phyloP scores from a whole-genome alignment of 2,888 invertebrate species.

The Diaprepes abbreviatus region DNA sequence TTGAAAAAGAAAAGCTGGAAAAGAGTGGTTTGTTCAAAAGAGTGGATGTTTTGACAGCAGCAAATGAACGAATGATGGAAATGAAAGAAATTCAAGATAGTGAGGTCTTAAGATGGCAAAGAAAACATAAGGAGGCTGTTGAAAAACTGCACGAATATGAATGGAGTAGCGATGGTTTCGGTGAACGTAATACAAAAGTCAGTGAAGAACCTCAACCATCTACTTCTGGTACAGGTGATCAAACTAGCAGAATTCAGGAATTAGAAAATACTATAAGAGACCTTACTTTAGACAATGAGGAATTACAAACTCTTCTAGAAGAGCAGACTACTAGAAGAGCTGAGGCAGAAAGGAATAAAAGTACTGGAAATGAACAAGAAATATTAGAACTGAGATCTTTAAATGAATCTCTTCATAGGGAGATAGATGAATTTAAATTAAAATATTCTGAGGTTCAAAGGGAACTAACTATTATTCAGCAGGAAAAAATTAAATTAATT shows the following conservation, averaged over 20 bases:
- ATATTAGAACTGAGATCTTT: conserved; percentile 19
- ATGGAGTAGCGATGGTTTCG: conserved; percentile 66
- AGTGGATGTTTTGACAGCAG: conserved; percentile 80
- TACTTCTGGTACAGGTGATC: neutral
- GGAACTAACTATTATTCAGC: neutral
- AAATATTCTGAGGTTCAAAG: neutral
- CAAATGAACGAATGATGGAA: conserved; percentile 83
- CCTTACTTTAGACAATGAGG: conserved; percentile 74
- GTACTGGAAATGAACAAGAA: conserved; percentile 25
- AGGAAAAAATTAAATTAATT: conserved; percentile 18
- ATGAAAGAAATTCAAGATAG: conserved; percentile 86
- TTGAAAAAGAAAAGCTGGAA: conserved; percentile 75
- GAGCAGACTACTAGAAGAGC: conserved; percentile 67
- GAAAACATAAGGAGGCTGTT: conserved; percentile 78
- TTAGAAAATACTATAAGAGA: conserved; percentile 72
- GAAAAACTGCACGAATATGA: conserved; percentile 75
- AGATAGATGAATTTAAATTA: conserved; percentile 15
- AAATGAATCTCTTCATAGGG: conserved; percentile 30
- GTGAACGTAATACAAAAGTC: conserved; percentile 14
- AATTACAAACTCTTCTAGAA: conserved; percentile 72
- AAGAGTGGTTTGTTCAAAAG: conserved; percentile 78
- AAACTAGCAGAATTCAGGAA: conserved; percentile 66
- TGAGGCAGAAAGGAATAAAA: conserved; percentile 59
- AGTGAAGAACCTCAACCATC: neutral
- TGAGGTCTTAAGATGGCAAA: conserved; percentile 80